Evolutionary conservation across 2,797 vertebrate species (phyloP), one percentile per base, ranked within the genome.

Genomic region (Onychomys leucogaster): DNA sequence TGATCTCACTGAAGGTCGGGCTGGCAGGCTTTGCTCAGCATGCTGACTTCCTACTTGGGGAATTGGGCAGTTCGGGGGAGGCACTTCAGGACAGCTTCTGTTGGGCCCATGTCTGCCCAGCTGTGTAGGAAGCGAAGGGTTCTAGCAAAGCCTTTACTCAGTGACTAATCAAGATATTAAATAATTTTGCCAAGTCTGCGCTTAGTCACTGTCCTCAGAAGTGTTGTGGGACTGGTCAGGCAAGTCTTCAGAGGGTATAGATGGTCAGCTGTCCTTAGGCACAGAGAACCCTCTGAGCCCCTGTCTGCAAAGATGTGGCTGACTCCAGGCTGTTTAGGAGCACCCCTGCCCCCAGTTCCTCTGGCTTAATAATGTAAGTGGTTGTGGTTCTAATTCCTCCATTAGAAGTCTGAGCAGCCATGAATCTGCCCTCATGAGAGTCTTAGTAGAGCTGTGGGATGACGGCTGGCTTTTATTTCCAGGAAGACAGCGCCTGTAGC

Each of bases 101-200:
- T 10, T 55, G 90, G 81, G 59, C 80, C 19, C 17, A 75, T 7
- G 13, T 57, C 71, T 57, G 12, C 17, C 69, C 11, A 81, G 63
- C 91, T 95, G 12, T 65, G 59, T 59, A 91, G 95, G 89, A 94
- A 84, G 86, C 11, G 32, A 90, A 94, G 43, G 12, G 75, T 83
- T 96, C 49, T 95, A 91, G 65, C 84, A 86, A 94, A 96, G 86
- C 13, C 55, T 89, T 97, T 59, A 77, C 84, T 97, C 57, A n/a
- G 52, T 80, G 95, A 96, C 84, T 95, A 93, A 94, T 61, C 73
- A 89, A 86, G 93, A 71, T 86, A 52, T 94, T 95, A 82, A 94
- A 63, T 21, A 65, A 46, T 6, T 6, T 85, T 90, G 78, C 77
- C 41, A 76, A 32, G 46, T 90, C 46, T 65, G 43, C 78, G 55